These are phyloP conservation scores for Paracentrotus lividus DNA, from an alignment of 53 echinoderm and acorn worm genomes.

Conservation along the genomic window DNA sequence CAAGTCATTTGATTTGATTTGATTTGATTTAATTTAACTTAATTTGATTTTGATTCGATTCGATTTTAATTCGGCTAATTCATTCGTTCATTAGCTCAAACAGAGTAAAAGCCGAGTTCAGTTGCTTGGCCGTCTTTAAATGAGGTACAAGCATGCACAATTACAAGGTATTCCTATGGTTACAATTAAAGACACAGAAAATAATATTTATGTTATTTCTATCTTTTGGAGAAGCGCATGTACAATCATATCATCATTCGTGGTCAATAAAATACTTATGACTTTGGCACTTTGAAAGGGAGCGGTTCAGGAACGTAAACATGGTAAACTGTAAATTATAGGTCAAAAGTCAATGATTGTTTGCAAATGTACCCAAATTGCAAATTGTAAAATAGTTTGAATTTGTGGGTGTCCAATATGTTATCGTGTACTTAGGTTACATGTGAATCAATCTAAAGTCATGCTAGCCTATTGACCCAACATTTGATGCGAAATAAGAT, in stretches of 20 bases:
- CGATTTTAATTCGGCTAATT: too few relatives aligned
- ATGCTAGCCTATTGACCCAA: neutral
- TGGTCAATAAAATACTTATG: neutral
- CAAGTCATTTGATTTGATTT: too few relatives aligned
- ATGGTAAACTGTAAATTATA: conserved; percentile 8
- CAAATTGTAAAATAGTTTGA: conserved; percentile 49
- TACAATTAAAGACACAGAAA: too few relatives aligned
- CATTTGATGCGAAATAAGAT: neutral
- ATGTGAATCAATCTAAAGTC: neutral
- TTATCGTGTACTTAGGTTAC: conserved; percentile 14
- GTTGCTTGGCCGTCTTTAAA: too few relatives aligned
- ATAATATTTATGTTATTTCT: neutral
- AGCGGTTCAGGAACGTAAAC: neutral
- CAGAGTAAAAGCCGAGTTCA: too few relatives aligned
- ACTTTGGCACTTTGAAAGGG: neutral
- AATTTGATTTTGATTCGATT: too few relatives aligned
- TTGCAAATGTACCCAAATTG: conserved; percentile 45
- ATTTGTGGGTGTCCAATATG: conserved; percentile 38
- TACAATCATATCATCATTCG: neutral
- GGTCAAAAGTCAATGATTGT: conserved; percentile 48
- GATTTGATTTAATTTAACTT: too few relatives aligned
- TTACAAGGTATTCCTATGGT: too few relatives aligned
- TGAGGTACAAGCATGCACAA: too few relatives aligned
- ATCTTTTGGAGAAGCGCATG: neutral
- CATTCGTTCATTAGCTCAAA: too few relatives aligned